Conservation (phyloP, 2,797 vertebrate species). For the Tapera naevia region DNA sequence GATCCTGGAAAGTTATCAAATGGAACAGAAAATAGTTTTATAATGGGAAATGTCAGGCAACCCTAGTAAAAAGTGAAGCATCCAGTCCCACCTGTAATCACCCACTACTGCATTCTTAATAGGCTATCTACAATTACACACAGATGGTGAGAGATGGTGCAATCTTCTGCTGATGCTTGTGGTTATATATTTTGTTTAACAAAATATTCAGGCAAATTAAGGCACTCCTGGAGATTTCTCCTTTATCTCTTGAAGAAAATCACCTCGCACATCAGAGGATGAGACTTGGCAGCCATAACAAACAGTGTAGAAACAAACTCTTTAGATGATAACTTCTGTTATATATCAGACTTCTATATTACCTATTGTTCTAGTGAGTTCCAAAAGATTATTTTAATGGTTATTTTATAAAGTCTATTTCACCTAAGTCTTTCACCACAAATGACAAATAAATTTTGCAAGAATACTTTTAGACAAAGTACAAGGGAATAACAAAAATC, state of each 20-base stretch:
- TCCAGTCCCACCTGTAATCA: slow-evolving; percentile 63
- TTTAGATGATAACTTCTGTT: not conserved
- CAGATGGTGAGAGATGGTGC: slow-evolving; percentile 40
- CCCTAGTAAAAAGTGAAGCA: slow-evolving; percentile 1
- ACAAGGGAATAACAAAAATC: not conserved
- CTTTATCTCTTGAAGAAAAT: slow-evolving; percentile 27
- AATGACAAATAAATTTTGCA: not conserved
- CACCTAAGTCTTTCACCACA: not conserved
- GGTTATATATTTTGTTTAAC: slow-evolving; percentile 36
- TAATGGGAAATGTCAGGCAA: slow-evolving; percentile 51
- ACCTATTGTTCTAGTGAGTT: not conserved
- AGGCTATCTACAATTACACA: slow-evolving; percentile 37
- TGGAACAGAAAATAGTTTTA: slow-evolving; percentile 14
- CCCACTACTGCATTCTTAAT: slow-evolving; percentile 27
- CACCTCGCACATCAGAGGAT: not conserved
- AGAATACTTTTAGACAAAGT: not conserved
- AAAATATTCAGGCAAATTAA: slow-evolving; percentile 28
- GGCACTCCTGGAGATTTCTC: slow-evolving; percentile 58
- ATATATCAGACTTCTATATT: not conserved
- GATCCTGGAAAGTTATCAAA: slow-evolving; percentile 41
- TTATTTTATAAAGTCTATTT: not conserved
- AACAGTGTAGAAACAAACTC: not conserved
- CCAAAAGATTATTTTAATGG: not conserved
- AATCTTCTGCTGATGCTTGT: not conserved
- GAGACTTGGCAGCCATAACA: not conserved